Conservation (phyloP, 2,113 vertebrate species). For the zebrafish (Danio rerio) region DNA sequence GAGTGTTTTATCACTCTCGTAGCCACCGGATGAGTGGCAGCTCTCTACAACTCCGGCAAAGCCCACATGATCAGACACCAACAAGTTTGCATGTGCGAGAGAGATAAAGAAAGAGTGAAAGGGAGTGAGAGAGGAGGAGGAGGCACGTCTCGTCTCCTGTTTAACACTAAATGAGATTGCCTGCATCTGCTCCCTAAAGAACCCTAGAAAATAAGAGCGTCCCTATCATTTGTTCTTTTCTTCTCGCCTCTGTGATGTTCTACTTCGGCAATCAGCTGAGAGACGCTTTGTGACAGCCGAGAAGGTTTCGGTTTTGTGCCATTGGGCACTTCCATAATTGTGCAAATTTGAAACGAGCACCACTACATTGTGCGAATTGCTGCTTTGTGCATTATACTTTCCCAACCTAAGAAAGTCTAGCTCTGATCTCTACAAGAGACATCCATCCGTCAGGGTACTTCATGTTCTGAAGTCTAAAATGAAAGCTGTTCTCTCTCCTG, state of each 20-base stretch:
- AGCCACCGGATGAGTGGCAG: constrained; percentile 33
- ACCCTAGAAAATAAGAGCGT: constrained; percentile 59
- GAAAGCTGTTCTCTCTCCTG: not conserved
- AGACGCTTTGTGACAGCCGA: constrained; percentile 49
- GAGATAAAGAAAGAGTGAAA: constrained; percentile 24
- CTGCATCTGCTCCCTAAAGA: constrained; percentile 57
- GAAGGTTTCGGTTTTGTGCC: constrained; percentile 49
- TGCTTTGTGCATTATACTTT: constrained; percentile 35
- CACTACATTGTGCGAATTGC: constrained; percentile 50
- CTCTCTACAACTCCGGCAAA: not conserved
- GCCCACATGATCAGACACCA: constrained; percentile 12
- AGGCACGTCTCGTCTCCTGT: constrained; percentile 52
- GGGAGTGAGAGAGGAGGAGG: not conserved
- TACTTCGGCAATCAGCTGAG: constrained; percentile 47
- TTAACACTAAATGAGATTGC: constrained; percentile 55
- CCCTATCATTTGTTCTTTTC: constrained; percentile 62
- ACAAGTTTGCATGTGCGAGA: constrained; percentile 5
- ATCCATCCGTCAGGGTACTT: not conserved
- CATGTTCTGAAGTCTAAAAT: constrained; percentile 8
- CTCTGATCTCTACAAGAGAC: constrained; percentile 33
- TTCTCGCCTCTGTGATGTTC: constrained; percentile 57
- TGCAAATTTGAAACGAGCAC: constrained; percentile 56
- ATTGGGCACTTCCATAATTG: constrained; percentile 61
- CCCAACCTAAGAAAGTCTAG: not conserved
- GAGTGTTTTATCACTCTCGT: constrained; percentile 34